Conservation (phyloP, 2,113 vertebrate genomes). For the Macquaria ambigua region DNA sequence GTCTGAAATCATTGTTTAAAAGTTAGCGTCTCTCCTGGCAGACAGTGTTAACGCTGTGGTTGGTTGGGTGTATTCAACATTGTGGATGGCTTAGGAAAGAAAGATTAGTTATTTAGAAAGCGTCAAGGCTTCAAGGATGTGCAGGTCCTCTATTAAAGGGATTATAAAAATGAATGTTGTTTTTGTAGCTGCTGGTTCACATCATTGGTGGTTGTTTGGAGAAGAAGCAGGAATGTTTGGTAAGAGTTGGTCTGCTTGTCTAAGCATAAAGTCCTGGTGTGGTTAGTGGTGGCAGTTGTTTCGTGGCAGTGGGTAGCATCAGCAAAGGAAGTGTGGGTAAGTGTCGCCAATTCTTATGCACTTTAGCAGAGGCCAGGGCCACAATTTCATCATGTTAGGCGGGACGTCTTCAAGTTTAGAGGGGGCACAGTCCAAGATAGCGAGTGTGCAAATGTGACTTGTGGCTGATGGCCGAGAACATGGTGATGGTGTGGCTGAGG, state of each 20-base stretch:
- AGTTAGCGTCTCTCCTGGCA: slow-evolving; percentile 8
- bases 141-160: background rate
- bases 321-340: slow-evolving; percentile 30
- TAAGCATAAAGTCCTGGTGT: slow-evolving; percentile 18
- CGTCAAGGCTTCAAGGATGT: slow-evolving; percentile 4
- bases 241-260: slow-evolving; percentile 43
- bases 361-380: background rate
- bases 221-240: slow-evolving; percentile 12
- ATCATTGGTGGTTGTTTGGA: slow-evolving; percentile 19
- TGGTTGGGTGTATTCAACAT: slow-evolving; percentile 31
- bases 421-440: background rate
- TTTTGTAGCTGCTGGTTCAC: slow-evolving; percentile 47
- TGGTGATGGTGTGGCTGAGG: background rate
- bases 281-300: slow-evolving; percentile 24
- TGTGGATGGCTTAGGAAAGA: slow-evolving; percentile 14
- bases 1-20: slow-evolving; percentile 47
- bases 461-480: background rate
- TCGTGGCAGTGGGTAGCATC: slow-evolving; percentile 13
- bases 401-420: background rate
- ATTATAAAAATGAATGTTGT: background rate
- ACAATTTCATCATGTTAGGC: slow-evolving; percentile 12
- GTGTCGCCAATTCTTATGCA: background rate
- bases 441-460: background rate
- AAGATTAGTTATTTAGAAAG: slow-evolving; percentile 30
- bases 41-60: slow-evolving; percentile 20